Conservation (phyloP, 2,888 invertebrate genomes). For the Neria commutata region DNA sequence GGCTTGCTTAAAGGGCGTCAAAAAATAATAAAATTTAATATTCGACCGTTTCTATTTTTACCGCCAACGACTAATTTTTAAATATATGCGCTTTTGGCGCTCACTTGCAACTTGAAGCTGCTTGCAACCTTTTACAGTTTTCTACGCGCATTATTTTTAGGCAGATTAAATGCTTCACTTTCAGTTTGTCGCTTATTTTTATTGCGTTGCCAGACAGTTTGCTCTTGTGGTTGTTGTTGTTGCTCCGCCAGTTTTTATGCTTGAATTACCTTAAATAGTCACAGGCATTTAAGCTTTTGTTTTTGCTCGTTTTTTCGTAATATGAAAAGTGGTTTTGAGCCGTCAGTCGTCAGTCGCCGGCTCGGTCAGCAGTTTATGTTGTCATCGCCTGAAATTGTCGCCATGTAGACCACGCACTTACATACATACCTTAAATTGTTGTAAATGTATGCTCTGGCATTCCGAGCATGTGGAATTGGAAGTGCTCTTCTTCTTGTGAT, state of each 20-base stretch:
- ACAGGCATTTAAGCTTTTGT: conserved; percentile 47
- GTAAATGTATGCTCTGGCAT: conserved; percentile 48
- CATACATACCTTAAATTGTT: too few species aligned
- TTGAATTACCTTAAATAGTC: conserved; percentile 48
- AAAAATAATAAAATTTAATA: too few species aligned
- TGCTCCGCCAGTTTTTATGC: conserved; percentile 32
- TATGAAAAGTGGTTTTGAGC: not conserved
- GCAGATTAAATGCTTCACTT: too few species aligned
- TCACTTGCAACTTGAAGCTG: too few species aligned
- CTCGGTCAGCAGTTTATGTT: conserved; percentile 42
- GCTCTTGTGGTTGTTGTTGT: conserved; percentile 31
- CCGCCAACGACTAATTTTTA: too few species aligned
- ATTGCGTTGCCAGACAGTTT: not conserved
- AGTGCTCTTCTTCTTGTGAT: too few species aligned
- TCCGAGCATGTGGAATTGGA: not conserved
- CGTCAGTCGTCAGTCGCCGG: conserved; percentile 4
- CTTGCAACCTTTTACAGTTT: too few species aligned
- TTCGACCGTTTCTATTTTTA: too few species aligned
- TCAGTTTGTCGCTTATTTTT: not conserved
- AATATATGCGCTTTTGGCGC: too few species aligned
- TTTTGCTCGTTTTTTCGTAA: conserved; percentile 29
- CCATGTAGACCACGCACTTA: conserved; percentile 22
- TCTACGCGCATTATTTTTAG: too few species aligned
- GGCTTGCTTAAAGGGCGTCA: too few species aligned
- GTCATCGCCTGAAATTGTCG: conserved; percentile 48